Evolutionary conservation across 2,888 invertebrate genomes (phyloP).

Genomic region (Dasypolia templi): DNA sequence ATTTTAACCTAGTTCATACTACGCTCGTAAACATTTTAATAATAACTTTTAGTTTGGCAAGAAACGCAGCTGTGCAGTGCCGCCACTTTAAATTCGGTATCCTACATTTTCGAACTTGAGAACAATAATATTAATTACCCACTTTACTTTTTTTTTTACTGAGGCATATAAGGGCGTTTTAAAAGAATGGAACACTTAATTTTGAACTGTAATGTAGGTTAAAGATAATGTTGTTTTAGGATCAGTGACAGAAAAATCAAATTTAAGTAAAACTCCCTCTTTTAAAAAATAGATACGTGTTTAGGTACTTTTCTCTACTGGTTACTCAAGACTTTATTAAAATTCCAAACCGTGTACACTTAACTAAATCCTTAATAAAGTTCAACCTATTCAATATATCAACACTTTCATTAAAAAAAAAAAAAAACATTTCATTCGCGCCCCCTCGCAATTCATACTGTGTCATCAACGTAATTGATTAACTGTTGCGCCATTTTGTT

Average conservation of each 20-base stretch:
- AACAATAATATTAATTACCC: background rate
- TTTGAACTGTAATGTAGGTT: background rate
- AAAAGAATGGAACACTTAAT: background rate
- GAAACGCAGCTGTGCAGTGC: slow-evolving; percentile 11
- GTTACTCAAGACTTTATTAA: background rate
- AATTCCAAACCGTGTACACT: background rate
- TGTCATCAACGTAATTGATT: slow-evolving; percentile 48
- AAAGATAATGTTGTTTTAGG: background rate
- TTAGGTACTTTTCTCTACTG: too few species aligned
- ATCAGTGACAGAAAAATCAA: background rate
- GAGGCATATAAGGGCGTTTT: background rate
- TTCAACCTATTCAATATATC: background rate
- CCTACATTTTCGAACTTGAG: background rate
- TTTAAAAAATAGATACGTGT: too few species aligned
- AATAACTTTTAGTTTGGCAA: slow-evolving; percentile 29
- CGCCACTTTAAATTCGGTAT: slow-evolving; percentile 17
- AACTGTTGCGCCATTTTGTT: slow-evolving; percentile 43
- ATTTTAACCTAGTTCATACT: slow-evolving; percentile 27
- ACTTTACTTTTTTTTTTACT: background rate
- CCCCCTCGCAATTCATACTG: slow-evolving; percentile 17
- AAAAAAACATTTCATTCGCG: background rate
- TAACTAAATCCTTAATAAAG: background rate
- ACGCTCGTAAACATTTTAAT: slow-evolving; percentile 32
- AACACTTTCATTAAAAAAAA: background rate
- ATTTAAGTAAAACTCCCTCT: too few species aligned